Base-by-base conservation (phyloP, 2,113 vertebrate genomes). In the Anguilla rostrata region DNA sequence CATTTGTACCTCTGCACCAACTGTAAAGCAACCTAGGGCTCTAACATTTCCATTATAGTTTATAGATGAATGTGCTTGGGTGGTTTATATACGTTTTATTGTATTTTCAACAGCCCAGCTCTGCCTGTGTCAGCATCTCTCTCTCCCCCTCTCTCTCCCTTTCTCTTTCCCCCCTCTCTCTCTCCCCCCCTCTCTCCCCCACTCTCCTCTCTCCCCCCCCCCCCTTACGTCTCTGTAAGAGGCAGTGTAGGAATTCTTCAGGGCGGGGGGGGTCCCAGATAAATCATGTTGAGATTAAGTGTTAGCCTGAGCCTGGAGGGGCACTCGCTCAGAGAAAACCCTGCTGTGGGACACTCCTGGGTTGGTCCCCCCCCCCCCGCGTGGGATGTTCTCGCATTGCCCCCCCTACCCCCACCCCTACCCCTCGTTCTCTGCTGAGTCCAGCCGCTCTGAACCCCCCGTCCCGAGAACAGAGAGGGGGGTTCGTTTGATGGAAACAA, bases 231-330 rank as follows among this genome's bases (percentile, higher is more conserved):
- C 79, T 83, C 85, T 80, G 63, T 87, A 87, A 87, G 39, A 46
- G 87, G 75, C 29, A 18, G 82, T 66, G 79, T 22, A 88, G 90
- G 86, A 87, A 91, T 90, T 89, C 81, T 39, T 88, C 80, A 86
- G 86, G 89, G 80, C 88, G 34, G 83, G 18, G 81, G 53, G 78
- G 86, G 46, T 34, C 85, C 49, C 29, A 87, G 87, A 90, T 91
- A 90, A 89, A 90, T 90, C 86, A 88, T 39, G 15, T 87, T 39
- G 78, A 85, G 89, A 85, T 88, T 87, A 82, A 39, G 63, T 26
- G 78, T 2, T 82, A 87, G 85, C 82, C 84, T 46, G 49, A 53
- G 34, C 84, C 40, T 26, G 84, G 71, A 26, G 80, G 66, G 9
- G 56, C 80, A 56, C 39, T 34, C 41, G 22, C 78, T 22, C 16